Evolutionary conservation across 2,888 invertebrate genomes (phyloP), one percentile per base, ranked within the genome.

Genomic region (Drosophila hamatofila): DNA sequence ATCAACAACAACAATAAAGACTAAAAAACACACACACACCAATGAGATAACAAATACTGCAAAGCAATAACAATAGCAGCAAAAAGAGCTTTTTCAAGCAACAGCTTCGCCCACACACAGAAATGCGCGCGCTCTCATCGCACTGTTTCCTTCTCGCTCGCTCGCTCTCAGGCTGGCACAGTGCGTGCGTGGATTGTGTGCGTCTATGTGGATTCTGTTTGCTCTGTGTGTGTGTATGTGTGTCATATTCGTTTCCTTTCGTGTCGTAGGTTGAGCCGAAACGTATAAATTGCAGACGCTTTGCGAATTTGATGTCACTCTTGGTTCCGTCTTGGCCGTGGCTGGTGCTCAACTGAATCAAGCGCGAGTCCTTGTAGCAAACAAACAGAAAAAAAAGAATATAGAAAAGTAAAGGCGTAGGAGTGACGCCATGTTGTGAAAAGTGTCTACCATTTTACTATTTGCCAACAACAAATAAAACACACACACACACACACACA

Each of bases 341-440:
- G 74, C 75, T 62, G 56, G 46, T 62, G 60, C 74, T 62, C 30
- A 55, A 72, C 62, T 62, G 52, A 61, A 71, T 41, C 51, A 63
- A 48, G 46, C 39, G 62, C 54, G 46, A 68, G 51, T 76, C 68
- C 67, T 69, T 81, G 49, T 37, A 42, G 58, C 58, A 63, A 56
- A 9, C 35, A 30, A 9, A 14, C 6, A 23, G 18, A 27, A 23
- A 63, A 66, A 61, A 64, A 30, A 39, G 2, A 37, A 39, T n/a
- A 39, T 39, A n/a, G 39, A 39, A 18, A 30, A 49, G n/a, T n/a
- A 12, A 30, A 64, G 70, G 83, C 84, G 84, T 82, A 86, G 84
- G 84, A 84, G 84, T 87, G 84, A 84, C 84, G 84, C 84, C 84
- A 84, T 84, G 84, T 87, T 84, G 87, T 84, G 87, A 84, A 84